phyloP scores from a whole-genome alignment of 2,113 vertebrate genomes.

The Hirundichthys speculiger region DNA sequence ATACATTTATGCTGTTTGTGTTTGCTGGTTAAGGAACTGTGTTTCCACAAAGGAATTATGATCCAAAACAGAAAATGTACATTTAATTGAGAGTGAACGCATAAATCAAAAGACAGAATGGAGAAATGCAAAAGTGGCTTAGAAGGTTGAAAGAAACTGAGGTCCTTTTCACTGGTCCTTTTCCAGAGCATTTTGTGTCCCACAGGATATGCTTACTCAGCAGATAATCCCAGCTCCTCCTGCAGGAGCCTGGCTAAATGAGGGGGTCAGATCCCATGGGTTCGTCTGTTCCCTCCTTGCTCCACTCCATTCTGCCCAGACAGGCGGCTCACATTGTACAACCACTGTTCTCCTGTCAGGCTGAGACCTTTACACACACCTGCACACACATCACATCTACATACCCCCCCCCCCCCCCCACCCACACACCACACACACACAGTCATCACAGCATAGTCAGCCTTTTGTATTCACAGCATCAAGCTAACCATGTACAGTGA shows the following conservation, averaged over 20 bases:
- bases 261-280: slow-evolving; percentile 72
- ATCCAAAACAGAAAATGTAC: background rate
- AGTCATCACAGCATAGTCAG: slow-evolving; percentile 42
- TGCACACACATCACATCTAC: slow-evolving; percentile 38
- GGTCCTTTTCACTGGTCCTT: slow-evolving; percentile 18
- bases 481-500: slow-evolving; percentile 38
- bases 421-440: too few species aligned
- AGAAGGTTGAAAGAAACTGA: slow-evolving; percentile 3
- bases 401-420: too few species aligned
- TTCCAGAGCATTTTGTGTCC: slow-evolving; percentile 41
- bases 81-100: slow-evolving; percentile 5
- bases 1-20: background rate
- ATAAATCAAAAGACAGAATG: background rate
- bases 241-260: slow-evolving; percentile 60
- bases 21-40: too few species aligned
- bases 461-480: slow-evolving; percentile 47
- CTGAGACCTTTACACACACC: slow-evolving; percentile 62
- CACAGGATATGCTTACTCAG: slow-evolving; percentile 64
- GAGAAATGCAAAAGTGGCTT: slow-evolving; percentile 12
- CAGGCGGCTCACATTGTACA: slow-evolving; percentile 55
- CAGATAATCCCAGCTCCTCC: slow-evolving; percentile 68
- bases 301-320: slow-evolving; percentile 50
- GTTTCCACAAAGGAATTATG: background rate
- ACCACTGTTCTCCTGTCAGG: slow-evolving; percentile 71
- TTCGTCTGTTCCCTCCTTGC: slow-evolving; percentile 52